Percentiles rank a stretch among this genome's conserved stretches.
phyloP scores from a whole-genome alignment of 2,888 invertebrate genomes.

The Girardia tigrina region DNA sequence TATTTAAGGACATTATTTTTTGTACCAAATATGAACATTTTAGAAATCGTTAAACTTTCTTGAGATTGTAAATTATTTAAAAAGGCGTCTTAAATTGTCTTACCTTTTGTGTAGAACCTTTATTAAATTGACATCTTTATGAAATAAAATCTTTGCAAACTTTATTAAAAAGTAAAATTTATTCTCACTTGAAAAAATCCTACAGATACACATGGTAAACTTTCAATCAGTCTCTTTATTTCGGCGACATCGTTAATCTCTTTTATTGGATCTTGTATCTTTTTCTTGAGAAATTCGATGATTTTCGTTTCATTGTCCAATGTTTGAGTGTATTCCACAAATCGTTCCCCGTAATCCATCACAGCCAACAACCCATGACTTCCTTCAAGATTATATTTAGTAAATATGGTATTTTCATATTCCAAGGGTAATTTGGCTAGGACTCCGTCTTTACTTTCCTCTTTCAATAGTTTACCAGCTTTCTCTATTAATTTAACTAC shows the following conservation, averaged over 20 bases:
- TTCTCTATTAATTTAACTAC: background rate
- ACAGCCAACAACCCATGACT: background rate
- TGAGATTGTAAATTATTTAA: too few relatives aligned
- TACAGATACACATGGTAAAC: background rate
- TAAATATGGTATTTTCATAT: background rate
- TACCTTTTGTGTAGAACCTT: too few relatives aligned
- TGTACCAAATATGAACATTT: too few relatives aligned
- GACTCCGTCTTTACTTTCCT: background rate
- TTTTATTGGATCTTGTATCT: background rate
- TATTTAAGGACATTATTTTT: too few relatives aligned
- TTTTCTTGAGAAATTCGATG: background rate
- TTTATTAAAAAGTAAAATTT: background rate
- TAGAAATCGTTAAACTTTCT: too few relatives aligned
- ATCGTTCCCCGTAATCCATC: background rate
- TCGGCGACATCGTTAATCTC: background rate
- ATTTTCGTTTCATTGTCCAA: background rate
- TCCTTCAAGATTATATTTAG: slow-evolving; percentile 10
- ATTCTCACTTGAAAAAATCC: background rate
- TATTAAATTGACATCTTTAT: too few relatives aligned
- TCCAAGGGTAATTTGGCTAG: background rate
- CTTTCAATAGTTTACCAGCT: background rate
- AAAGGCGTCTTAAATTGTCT: too few relatives aligned
- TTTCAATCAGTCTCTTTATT: background rate
- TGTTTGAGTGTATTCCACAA: background rate
- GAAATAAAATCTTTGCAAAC: too few relatives aligned